Percentiles rank a stretch among this genome's conserved stretches.
These are phyloP conservation scores for Mesoligia furuncula DNA, from an alignment of 2,888 invertebrate species.

Conservation along the genomic window DNA sequence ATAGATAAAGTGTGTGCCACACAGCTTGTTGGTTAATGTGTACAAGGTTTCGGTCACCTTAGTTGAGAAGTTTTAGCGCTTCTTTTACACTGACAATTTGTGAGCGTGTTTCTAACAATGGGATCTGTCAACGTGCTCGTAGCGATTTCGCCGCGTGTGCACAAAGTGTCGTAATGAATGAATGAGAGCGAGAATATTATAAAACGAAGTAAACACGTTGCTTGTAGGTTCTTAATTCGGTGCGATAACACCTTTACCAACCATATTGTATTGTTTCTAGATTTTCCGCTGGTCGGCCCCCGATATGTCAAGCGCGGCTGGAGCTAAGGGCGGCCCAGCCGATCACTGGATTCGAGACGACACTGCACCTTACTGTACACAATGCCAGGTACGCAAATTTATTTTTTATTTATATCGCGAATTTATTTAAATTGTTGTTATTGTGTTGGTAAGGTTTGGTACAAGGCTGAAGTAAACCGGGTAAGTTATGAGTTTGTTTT, in stretches of 20 bases:
- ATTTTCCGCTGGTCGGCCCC: conserved; percentile 99
- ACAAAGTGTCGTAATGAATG: not conserved
- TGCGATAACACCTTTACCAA: not conserved
- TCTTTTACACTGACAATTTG: not conserved
- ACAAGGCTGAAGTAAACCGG: not conserved
- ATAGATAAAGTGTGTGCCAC: not conserved
- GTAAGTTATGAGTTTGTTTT: not conserved
- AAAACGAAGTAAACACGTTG: not conserved
- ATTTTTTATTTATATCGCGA: not conserved
- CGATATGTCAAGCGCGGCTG: conserved; percentile 89
- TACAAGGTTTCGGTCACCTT: not conserved
- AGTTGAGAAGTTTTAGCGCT: not conserved
- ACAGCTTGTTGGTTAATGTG: not conserved
- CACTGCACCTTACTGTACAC: conserved; percentile 97
- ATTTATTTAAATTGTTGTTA: not conserved
- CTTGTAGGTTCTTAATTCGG: not conserved
- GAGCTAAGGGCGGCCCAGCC: conserved; percentile 94
- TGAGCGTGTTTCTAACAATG: not conserved
- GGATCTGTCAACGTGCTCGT: not conserved
- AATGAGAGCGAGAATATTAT: not conserved
- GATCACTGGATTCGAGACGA: conserved; percentile 99
- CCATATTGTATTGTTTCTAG: conserved; percentile 64
- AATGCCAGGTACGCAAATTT: conserved; percentile 92
- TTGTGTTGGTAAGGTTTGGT: not conserved
- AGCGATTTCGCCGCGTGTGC: not conserved